These are phyloP conservation scores for Porphyrio hochstetteri DNA, from an alignment of 2,113 vertebrate species.

Conservation along the genomic window DNA sequence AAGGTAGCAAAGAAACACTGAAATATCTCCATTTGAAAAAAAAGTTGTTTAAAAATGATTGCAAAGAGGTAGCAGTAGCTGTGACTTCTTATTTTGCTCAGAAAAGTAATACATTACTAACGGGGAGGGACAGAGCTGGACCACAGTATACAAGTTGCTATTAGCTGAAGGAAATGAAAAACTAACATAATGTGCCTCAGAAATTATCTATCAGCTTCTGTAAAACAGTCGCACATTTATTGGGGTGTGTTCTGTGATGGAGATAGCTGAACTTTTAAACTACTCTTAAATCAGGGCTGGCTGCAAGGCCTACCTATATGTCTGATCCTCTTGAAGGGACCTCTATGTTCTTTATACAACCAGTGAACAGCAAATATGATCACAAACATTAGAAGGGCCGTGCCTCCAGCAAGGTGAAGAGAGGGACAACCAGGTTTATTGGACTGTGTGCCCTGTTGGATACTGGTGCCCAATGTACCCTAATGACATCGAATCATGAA, in stretches of 20 bases:
- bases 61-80: neutral
- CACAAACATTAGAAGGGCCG: no score
- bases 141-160: neutral
- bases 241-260: neutral
- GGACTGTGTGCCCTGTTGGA: no score
- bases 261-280: neutral
- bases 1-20: neutral
- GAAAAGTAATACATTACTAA: neutral
- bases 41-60: neutral
- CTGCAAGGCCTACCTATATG: no score
- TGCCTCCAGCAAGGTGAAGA: no score
- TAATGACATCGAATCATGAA: no score
- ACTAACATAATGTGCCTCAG: accelerated
- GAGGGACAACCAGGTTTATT: no score
- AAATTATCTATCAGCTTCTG: neutral
- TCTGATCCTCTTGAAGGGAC: no score
- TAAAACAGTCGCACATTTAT: neutral
- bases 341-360: no score
- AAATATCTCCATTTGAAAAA: neutral
- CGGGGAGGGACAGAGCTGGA: neutral
- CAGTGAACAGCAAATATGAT: no score
- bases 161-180: neutral
- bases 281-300: neutral
- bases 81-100: neutral
- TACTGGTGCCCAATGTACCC: no score